Percentiles rank a stretch among this genome's conserved stretches.
Conservation (phyloP, 2,888 invertebrate species). For the Gerris lacustris region DNA sequence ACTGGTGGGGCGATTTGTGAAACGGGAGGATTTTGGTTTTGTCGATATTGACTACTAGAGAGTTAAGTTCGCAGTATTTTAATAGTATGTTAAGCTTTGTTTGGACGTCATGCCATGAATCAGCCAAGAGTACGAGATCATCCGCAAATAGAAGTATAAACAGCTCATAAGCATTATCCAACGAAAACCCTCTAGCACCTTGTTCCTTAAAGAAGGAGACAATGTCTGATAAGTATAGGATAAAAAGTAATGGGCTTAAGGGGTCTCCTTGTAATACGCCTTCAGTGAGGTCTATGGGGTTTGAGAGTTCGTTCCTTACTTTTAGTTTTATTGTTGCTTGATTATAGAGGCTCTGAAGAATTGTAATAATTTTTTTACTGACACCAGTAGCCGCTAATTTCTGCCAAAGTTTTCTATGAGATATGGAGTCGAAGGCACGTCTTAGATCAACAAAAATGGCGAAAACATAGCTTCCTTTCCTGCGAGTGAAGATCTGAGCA, state of each 20-base stretch:
- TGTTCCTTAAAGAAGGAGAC: background rate
- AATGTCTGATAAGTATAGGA: conserved; percentile 5
- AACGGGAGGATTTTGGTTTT: conserved; percentile 11
- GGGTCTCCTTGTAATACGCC: conserved; percentile 17
- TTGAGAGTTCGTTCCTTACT: background rate
- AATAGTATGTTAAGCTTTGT: background rate
- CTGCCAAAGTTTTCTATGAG: conserved; percentile 7
- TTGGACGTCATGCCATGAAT: background rate
- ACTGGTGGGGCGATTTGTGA: too few relatives aligned
- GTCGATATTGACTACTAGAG: conserved; percentile 9
- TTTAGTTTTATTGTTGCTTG: background rate
- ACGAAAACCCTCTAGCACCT: background rate
- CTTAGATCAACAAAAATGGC: conserved; percentile 13
- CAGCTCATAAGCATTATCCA: background rate
- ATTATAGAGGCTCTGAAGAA: conserved; percentile 4
- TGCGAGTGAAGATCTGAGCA: background rate
- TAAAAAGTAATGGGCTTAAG: conserved; percentile 10
- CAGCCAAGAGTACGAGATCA: conserved; percentile 8
- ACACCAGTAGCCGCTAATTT: conserved; percentile 8
- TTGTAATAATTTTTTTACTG: conserved; percentile 7
- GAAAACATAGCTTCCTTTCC: background rate
- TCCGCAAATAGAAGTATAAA: conserved; percentile 7
- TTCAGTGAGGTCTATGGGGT: background rate
- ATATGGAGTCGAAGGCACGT: conserved; percentile 12
- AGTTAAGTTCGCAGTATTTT: conserved; percentile 12